Evolutionary conservation across 2,797 vertebrate species (phyloP).

Genomic region (Onychomys leucogaster): DNA sequence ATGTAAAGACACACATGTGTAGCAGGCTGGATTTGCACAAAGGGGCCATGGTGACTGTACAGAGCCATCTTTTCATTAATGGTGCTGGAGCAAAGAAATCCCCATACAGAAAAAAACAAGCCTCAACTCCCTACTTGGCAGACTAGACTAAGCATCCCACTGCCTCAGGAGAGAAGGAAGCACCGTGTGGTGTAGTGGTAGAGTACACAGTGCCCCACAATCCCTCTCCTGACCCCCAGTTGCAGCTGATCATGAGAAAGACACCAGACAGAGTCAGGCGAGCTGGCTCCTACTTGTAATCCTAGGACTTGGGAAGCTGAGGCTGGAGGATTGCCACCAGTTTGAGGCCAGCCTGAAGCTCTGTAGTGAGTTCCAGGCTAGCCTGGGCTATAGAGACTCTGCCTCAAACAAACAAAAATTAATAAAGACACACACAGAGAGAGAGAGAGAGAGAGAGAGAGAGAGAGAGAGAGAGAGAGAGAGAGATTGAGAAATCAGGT

Average conservation of each 20-base stretch:
- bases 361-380: not conserved
- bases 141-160: not conserved
- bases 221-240: not conserved
- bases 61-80: not conserved
- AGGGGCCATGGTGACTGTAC: not conserved
- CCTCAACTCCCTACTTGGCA: not conserved
- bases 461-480: too few relatives aligned
- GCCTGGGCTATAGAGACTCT: not conserved
- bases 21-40: not conserved
- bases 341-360: not conserved
- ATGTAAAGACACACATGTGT: not conserved
- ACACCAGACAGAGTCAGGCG: not conserved
- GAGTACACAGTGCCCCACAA: accelerated
- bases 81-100: not conserved
- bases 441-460: too few relatives aligned
- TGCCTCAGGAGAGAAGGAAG: not conserved
- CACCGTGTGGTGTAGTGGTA: accelerated
- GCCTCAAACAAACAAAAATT: not conserved
- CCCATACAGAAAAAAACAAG: not conserved
- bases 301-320: not conserved
- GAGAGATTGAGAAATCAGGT: not conserved
- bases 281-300: not conserved
- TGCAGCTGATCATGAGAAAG: not conserved
- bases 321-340: too few relatives aligned
- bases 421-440: not conserved